phyloP scores from a whole-genome alignment of 2,113 vertebrate genomes.

The Pterocles orientalis region DNA sequence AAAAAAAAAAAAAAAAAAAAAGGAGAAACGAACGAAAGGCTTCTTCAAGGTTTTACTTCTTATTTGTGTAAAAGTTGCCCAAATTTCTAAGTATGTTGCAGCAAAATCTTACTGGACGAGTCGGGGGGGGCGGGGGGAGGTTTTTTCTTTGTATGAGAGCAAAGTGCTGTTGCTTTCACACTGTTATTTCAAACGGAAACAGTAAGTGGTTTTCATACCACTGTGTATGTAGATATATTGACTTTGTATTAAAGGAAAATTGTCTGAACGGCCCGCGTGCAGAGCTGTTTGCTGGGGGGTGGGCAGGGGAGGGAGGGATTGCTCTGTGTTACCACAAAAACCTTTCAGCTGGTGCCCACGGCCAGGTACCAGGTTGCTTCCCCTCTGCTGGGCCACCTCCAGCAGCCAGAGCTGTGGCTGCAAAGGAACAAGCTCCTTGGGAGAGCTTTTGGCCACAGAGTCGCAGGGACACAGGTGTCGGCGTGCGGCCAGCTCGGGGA shows the following conservation, averaged over 20 bases:
- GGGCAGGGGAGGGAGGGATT: accelerated
- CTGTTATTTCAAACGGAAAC: slow-evolving; percentile 90
- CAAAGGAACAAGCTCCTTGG: accelerated
- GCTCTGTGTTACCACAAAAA: accelerated
- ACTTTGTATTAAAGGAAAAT: slow-evolving; percentile 99
- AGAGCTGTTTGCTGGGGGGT: neutral
- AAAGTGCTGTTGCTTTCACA: slow-evolving; percentile 88
- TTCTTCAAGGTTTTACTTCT: slow-evolving; percentile 58
- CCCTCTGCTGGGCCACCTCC: neutral
- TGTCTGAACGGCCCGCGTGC: slow-evolving; percentile 78
- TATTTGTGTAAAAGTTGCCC: slow-evolving; percentile 67
- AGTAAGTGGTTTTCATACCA: slow-evolving; percentile 91
- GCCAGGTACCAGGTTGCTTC: neutral
- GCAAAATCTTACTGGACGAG: slow-evolving; percentile 39
- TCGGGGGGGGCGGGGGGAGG: neutral
- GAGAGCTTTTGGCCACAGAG: neutral
- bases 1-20: neutral
- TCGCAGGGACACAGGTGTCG: too few species aligned
- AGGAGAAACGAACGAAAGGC: neutral
- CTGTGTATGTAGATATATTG: slow-evolving; percentile 99
- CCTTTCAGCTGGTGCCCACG: neutral
- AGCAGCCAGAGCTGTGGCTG: accelerated
- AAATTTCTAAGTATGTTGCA: slow-evolving; percentile 59
- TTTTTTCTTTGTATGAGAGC: slow-evolving; percentile 83
- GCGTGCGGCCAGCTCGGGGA: too few species aligned